Evolutionary conservation across 1,140 invertebrate genomes (phyloP).

Genomic region (Diploscapter pachys): DNA sequence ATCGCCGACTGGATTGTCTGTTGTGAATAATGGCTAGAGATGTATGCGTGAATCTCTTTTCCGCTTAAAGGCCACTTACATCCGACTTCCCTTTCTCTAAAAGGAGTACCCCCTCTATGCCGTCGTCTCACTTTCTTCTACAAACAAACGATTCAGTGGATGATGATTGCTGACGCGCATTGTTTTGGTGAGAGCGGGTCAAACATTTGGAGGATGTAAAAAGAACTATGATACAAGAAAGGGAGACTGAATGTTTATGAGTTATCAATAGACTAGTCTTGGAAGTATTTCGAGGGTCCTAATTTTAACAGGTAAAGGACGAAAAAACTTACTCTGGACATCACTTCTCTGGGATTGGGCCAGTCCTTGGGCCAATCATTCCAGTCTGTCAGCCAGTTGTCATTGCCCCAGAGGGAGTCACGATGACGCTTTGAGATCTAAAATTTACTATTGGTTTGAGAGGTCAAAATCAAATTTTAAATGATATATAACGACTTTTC

Average conservation of each 20-base stretch:
- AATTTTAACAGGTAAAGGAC: conserved; percentile 3
- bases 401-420: conserved; percentile 41
- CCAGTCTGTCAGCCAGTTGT: conserved; percentile 41
- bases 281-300: conserved; percentile 5
- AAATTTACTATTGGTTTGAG: too few relatives aligned
- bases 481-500: background rate
- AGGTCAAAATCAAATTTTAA: too few relatives aligned
- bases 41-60: too few relatives aligned
- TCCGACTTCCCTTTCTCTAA: too few relatives aligned
- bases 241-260: conserved; percentile 16
- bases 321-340: conserved; percentile 46
- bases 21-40: too few relatives aligned
- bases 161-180: conserved; percentile 17
- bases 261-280: conserved; percentile 4
- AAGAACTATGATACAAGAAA: conserved; percentile 5
- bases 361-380: conserved; percentile 55
- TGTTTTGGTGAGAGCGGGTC: conserved; percentile 17
- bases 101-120: too few relatives aligned
- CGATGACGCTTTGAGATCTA: conserved; percentile 10
- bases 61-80: too few relatives aligned
- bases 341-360: conserved; percentile 50
- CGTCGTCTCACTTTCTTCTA: too few relatives aligned
- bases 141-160: background rate
- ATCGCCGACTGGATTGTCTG: too few relatives aligned
- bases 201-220: conserved; percentile 10